phyloP scores from a whole-genome alignment of 2,113 vertebrate species.

The Nannobrachium achirus region DNA sequence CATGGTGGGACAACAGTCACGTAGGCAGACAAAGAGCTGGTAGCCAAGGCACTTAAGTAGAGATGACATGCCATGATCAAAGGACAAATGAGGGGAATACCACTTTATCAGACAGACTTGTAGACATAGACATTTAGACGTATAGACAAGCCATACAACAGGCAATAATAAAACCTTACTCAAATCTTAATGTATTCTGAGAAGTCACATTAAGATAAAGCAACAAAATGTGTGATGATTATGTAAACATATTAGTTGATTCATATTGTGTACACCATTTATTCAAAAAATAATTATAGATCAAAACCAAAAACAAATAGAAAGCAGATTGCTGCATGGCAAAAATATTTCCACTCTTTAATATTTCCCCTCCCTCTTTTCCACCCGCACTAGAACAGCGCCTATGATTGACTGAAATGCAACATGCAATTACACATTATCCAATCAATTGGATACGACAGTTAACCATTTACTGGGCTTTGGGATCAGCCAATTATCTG shows the following conservation, averaged over 20 bases:
- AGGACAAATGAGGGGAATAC: conserved; percentile 1
- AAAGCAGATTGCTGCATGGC: conserved; percentile 36
- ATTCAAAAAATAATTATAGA: no score
- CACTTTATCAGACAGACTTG: no score
- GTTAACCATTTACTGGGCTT: conserved; percentile 63
- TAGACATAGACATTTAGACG: no score
- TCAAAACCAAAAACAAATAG: not conserved
- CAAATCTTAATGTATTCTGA: no score
- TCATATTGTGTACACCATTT: no score
- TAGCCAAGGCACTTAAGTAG: conserved; percentile 36
- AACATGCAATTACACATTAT: conserved; percentile 74
- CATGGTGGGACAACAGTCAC: conserved; percentile 38
- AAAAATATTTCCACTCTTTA: conserved; percentile 50
- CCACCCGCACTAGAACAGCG: conserved; percentile 39
- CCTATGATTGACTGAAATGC: conserved; percentile 64
- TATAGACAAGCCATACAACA: no score
- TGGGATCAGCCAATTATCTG: conserved; percentile 66
- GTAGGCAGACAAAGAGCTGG: conserved; percentile 37
- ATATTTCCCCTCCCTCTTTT: conserved; percentile 29
- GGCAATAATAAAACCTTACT: no score
- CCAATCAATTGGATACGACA: conserved; percentile 69
- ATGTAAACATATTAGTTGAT: no score
- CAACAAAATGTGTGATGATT: no score
- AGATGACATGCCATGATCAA: conserved; percentile 42
- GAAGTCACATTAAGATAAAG: no score